phyloP scores from a whole-genome alignment of 1,140 invertebrate genomes.

The Microplitis demolitor region DNA sequence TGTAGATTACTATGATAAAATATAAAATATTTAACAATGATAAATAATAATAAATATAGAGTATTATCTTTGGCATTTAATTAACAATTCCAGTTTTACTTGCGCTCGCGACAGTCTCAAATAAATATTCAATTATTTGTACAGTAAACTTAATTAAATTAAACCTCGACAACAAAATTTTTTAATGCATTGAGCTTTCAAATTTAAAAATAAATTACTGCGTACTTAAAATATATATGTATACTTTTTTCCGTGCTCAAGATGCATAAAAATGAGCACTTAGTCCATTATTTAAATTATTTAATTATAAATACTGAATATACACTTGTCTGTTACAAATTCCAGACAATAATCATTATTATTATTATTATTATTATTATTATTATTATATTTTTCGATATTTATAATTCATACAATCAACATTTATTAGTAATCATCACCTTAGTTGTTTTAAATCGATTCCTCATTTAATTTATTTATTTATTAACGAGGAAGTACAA shows the following conservation, averaged over 20 bases:
- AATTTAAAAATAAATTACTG: background rate
- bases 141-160: no score
- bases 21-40: no score
- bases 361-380: background rate
- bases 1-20: no score
- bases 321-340: background rate
- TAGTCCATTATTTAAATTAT: background rate
- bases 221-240: background rate
- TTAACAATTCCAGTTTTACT: no score
- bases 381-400: background rate
- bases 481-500: background rate
- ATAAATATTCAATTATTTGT: no score
- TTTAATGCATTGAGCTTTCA: background rate
- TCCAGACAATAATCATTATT: background rate
- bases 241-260: no score
- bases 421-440: background rate
- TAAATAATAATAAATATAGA: no score
- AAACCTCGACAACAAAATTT: no score
- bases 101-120: no score
- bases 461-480: background rate
- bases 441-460: background rate
- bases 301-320: conserved; percentile 9
- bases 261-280: background rate
- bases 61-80: no score
- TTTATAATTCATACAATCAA: background rate